Evolutionary conservation across 1,140 invertebrate species (phyloP), one percentile per base, ranked within the genome.

Genomic region (Vollenhovia emeryi): DNA sequence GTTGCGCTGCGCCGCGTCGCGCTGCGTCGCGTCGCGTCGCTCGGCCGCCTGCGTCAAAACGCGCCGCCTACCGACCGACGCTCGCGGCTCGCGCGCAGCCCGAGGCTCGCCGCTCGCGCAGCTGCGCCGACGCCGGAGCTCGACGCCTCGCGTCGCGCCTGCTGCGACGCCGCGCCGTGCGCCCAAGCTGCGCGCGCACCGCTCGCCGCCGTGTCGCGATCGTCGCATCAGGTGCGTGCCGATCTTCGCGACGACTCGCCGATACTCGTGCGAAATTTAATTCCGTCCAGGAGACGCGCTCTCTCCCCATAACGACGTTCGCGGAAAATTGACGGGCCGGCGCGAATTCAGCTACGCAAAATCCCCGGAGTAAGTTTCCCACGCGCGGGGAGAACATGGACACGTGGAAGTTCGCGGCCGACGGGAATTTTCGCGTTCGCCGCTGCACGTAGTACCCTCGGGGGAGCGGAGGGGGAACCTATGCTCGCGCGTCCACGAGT

Each of bases 71-170:
- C 13, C 71, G 59, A 43, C 0, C 36, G 27, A n/a, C 33, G 15
- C 11, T 30, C 21, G 48, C 33, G 33, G 9, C 48, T 33, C 24
- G 13, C 50, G 40, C 11, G 11, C 9, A 74, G n/a, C 33, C 2
- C 45, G 52, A 1, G 40, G 27, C 5, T 15, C 1, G 15, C 30
- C 69, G 9, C 15, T 64, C 9, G n/a, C 33, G 43, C 43, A 6
- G 3, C 33, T 43, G 40, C 15, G 13, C 45, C 2, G n/a, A n/a
- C n/a, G 45, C 3, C 33, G 33, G 2, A 36, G 48, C 0, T n/a
- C 48, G 52, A 79, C 36, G 59, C 60, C n/a, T 75, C 33, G 69
- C 87, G 62, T 85, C 52, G 21, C 30, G 11, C 57, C 69, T 89
- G 27, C 8, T 15, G 8, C 18, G 11, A 86, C 87, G 87, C 13